Evolutionary conservation across 2,113 vertebrate species (phyloP).

Genomic region (pig (Sus scrofa)): T2T-Sscrofa CM000813.6:66687501-66688000

Average conservation of each 20-base stretch:
- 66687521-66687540: no score
- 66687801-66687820: background rate
- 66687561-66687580: background rate
- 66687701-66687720: background rate
- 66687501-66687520: no score
- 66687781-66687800: background rate
- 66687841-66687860: background rate
- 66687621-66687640: rapidly evolving
- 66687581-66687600: background rate
- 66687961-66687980: no score
- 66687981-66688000: no score
- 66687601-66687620: rapidly evolving
- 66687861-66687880: rapidly evolving
- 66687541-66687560: no score
- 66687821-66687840: background rate
- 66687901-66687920: background rate
- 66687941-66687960: no score
- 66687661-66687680: background rate
- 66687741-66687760: background rate
- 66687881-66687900: background rate
- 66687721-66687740: background rate
- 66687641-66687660: background rate
- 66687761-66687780: background rate
- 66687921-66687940: no score
- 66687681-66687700: background rate